Percentiles rank a stretch among this genome's conserved stretches.
phyloP scores from a whole-genome alignment of 2,888 invertebrate species.

The Cryptocephalus primarius region DNA sequence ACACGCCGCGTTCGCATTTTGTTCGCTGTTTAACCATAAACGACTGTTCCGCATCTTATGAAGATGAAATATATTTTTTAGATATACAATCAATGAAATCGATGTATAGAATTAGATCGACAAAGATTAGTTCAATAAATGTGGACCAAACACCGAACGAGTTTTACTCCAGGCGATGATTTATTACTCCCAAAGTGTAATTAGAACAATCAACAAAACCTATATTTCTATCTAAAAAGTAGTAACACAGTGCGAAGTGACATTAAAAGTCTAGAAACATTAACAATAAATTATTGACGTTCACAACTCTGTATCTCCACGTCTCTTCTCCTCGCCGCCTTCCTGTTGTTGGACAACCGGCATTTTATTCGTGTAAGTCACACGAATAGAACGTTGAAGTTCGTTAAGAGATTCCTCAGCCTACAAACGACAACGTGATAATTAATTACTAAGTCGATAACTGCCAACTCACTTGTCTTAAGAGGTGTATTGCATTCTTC shows the following conservation, averaged over 20 bases:
- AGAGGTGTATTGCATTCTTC: constrained; percentile 56
- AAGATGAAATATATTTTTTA: no score
- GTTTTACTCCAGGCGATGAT: not conserved
- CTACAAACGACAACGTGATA: constrained; percentile 34
- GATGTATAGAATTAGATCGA: no score
- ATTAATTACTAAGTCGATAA: not conserved
- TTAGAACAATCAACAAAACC: constrained; percentile 26
- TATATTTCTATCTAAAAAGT: constrained; percentile 19
- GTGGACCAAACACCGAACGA: no score
- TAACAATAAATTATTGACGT: constrained; percentile 12
- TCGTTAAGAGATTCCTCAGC: constrained; percentile 69
- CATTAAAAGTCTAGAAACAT: constrained; percentile 17
- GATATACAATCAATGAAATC: no score
- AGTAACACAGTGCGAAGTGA: constrained; percentile 27
- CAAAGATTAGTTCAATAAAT: no score
- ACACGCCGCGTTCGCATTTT: no score
- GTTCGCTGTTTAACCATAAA: no score
- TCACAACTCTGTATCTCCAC: not conserved
- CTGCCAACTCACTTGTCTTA: constrained; percentile 51
- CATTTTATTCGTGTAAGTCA: constrained; percentile 43
- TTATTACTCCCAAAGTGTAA: constrained; percentile 6
- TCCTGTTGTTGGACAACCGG: constrained; percentile 37
- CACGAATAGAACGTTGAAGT: constrained; percentile 52
- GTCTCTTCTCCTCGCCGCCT: not conserved
- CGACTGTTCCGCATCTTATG: no score